These are phyloP conservation scores for Anaspis maculata DNA, from an alignment of 2,888 invertebrate species.

Conservation along the genomic window DNA sequence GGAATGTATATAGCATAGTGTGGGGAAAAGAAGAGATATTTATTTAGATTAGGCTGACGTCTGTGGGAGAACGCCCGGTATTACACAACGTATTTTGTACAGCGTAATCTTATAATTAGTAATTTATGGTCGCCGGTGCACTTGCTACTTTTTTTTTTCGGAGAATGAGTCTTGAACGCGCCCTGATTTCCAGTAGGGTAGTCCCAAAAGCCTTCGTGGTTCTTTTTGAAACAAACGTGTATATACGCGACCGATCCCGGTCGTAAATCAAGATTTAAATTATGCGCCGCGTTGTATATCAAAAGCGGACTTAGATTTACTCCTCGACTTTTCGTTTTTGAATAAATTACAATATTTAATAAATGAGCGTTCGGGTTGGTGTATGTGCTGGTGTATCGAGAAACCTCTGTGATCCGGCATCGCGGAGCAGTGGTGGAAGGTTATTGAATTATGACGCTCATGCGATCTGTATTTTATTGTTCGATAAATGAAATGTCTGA, in stretches of 20 bases:
- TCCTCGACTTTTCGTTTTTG: conserved; percentile 28
- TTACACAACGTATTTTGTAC: too few species aligned
- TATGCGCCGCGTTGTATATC: conserved; percentile 31
- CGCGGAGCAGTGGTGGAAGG: too few species aligned
- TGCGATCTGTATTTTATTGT: conserved; percentile 8
- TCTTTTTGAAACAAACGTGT: too few species aligned
- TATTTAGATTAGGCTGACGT: conserved; percentile 37
- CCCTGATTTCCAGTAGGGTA: conserved; percentile 4
- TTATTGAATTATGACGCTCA: conserved; percentile 5
- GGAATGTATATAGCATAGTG: conserved; percentile 27
- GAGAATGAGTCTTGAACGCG: too few species aligned
- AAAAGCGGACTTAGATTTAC: conserved; percentile 34
- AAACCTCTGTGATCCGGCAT: too few species aligned
- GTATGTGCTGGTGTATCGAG: too few species aligned
- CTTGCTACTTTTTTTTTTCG: conserved; percentile 3
- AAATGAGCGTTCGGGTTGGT: conserved; percentile 30
- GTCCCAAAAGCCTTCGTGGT: too few species aligned
- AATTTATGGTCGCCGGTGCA: conserved; percentile 21
- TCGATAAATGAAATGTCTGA: conserved; percentile 22
- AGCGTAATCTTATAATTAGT: conserved; percentile 27
- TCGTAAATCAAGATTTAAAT: conserved; percentile 38
- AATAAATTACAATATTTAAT: conserved; percentile 37
- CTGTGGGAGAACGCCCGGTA: conserved; percentile 30
- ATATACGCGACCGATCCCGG: conserved; percentile 12
- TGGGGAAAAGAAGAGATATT: conserved; percentile 32